Percentiles rank a stretch among this genome's conserved stretches.
These are phyloP conservation scores for Neoarius graeffei DNA, from an alignment of 2,113 vertebrate species.

Conservation along the genomic window DNA sequence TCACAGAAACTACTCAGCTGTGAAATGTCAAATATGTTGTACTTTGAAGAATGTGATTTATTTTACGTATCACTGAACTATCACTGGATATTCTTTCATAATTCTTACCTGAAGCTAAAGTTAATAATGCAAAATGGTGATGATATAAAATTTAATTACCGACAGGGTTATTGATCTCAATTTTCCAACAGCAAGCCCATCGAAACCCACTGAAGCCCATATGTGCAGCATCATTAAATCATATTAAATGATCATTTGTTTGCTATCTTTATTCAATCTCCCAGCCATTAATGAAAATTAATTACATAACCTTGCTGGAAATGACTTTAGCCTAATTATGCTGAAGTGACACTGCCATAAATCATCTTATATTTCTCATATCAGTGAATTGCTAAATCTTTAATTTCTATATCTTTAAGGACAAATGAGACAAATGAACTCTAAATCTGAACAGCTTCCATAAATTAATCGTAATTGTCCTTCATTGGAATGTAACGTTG, in stretches of 20 bases:
- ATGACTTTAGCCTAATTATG: slow-evolving; percentile 20
- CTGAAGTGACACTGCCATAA: slow-evolving; percentile 9
- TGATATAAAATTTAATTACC: slow-evolving; percentile 49
- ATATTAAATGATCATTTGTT: slow-evolving; percentile 40
- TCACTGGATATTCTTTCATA: slow-evolving; percentile 46
- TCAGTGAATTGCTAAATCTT: background rate
- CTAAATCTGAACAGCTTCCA: background rate
- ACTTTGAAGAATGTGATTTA: slow-evolving; percentile 67
- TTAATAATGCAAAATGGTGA: slow-evolving; percentile 42
- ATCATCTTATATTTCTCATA: slow-evolving; percentile 2
- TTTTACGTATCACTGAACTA: slow-evolving; percentile 54
- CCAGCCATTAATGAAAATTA: slow-evolving; percentile 43
- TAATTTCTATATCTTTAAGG: slow-evolving; percentile 7
- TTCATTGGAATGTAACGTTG: background rate
- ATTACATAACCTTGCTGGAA: slow-evolving; percentile 33
- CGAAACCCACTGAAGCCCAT: slow-evolving; percentile 27
- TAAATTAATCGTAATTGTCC: background rate
- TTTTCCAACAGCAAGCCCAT: slow-evolving; percentile 45
- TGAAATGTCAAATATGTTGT: slow-evolving; percentile 70
- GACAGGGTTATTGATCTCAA: slow-evolving; percentile 55
- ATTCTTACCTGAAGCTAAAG: slow-evolving; percentile 38
- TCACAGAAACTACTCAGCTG: slow-evolving; percentile 62
- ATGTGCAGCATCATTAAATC: slow-evolving; percentile 40
- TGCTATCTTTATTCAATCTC: slow-evolving; percentile 50
- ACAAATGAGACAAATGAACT: background rate